Conservation (phyloP, 1,140 invertebrate genomes). For the Carposina sasakii region DNA sequence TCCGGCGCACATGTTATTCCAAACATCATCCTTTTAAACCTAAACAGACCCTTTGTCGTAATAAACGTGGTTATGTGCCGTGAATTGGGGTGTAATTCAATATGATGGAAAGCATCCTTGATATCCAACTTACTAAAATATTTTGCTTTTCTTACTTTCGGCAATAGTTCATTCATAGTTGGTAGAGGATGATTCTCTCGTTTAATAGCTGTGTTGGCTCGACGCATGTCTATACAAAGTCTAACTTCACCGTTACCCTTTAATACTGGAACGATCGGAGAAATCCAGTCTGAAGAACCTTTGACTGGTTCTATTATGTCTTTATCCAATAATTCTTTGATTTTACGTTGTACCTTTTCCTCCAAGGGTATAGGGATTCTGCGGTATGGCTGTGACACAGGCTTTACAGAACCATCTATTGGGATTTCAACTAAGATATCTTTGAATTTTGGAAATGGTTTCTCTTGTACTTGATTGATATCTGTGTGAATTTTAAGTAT, state of each 20-base stretch:
- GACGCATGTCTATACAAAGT: conserved; percentile 39
- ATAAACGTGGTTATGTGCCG: conserved; percentile 30
- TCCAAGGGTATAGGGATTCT: conserved; percentile 19
- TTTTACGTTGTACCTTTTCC: conserved; percentile 3
- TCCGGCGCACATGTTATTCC: conserved; percentile 18
- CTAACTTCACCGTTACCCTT: conserved; percentile 28
- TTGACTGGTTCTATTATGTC: conserved; percentile 30
- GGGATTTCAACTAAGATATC: conserved; percentile 21
- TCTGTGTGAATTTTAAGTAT: conserved; percentile 16
- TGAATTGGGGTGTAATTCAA: conserved; percentile 22
- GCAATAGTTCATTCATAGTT: conserved; percentile 23
- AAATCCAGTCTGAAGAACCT: conserved; percentile 31
- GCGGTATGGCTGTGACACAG: conserved; percentile 24
- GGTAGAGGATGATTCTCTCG: conserved; percentile 31
- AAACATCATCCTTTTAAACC: conserved; percentile 21
- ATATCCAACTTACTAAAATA: conserved; percentile 28
- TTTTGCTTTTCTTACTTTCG: conserved; percentile 23
- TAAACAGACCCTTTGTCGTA: conserved; percentile 18
- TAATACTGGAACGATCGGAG: conserved; percentile 28
- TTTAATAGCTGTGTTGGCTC: conserved; percentile 37
- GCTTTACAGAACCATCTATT: conserved; percentile 19
- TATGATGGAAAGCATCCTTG: conserved; percentile 26
- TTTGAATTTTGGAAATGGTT: conserved; percentile 23
- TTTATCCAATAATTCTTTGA: conserved; percentile 8
- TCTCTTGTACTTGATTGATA: background rate